These are phyloP conservation scores for Yponomeuta evonymella DNA, from an alignment of 2,888 invertebrate species.

Conservation along the genomic window DNA sequence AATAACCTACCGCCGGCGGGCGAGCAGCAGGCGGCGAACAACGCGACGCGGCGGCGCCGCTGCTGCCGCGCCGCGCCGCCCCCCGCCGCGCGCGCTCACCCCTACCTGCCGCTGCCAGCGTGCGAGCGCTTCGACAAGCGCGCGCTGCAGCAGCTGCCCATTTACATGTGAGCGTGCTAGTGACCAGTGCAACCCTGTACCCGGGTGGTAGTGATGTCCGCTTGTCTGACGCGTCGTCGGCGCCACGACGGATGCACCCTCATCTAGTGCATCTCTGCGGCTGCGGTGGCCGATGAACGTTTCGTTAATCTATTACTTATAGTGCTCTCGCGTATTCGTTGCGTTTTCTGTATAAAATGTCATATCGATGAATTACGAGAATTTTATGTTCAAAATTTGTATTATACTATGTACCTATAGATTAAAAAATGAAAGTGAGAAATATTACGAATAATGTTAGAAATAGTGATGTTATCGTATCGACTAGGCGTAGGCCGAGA, in stretches of 20 bases:
- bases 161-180: slow-evolving; percentile 60
- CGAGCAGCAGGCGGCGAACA: slow-evolving; percentile 50
- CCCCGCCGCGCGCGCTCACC: slow-evolving; percentile 45
- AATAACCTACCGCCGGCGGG: slow-evolving; percentile 85
- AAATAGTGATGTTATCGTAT: slow-evolving; percentile 70
- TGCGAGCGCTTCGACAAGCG: slow-evolving; percentile 71
- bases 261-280: slow-evolving; percentile 66
- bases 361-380: slow-evolving; percentile 57
- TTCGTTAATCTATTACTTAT: slow-evolving; percentile 51
- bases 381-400: slow-evolving; percentile 74
- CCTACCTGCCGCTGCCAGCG: slow-evolving; percentile 47
- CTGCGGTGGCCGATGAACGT: slow-evolving; percentile 59
- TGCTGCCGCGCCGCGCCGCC: slow-evolving; percentile 35
- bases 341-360: slow-evolving; percentile 72
- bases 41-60: slow-evolving; percentile 37
- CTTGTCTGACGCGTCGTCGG: slow-evolving; percentile 23
- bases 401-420: slow-evolving; percentile 74
- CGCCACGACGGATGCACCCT: slow-evolving; percentile 46
- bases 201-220: slow-evolving; percentile 48
- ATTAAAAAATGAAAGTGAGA: slow-evolving; percentile 74
- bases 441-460: slow-evolving; percentile 72
- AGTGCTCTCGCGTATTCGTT: slow-evolving; percentile 69
- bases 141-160: slow-evolving; percentile 70
- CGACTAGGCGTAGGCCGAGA: slow-evolving; percentile 59
- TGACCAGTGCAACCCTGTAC: slow-evolving; percentile 34